Conservation (phyloP, 2,797 vertebrate genomes). For the Natrix natrix region DNA sequence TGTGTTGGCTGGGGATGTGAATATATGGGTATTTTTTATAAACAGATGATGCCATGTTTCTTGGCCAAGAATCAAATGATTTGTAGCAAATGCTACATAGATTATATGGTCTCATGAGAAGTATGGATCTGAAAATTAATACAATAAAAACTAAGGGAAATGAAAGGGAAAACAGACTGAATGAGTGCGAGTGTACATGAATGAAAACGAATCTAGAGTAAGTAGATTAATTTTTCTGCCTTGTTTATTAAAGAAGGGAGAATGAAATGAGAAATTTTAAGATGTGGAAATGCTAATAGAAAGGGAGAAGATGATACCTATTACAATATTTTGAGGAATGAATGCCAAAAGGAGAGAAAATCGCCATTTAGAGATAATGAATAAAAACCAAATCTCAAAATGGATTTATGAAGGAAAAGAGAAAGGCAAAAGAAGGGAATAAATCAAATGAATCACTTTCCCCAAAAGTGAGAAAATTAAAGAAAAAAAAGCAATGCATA, state of each 20-base stretch:
- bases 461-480: background rate
- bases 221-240: background rate
- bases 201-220: background rate
- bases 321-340: background rate
- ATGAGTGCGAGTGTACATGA: background rate
- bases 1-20: background rate
- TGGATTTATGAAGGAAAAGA: background rate
- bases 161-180: background rate
- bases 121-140: background rate
- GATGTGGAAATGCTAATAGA: background rate
- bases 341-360: background rate
- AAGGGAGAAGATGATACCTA: background rate
- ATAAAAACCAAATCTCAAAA: background rate
- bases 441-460: background rate
- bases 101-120: background rate
- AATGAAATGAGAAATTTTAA: background rate
- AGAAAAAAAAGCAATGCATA: background rate
- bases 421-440: background rate
- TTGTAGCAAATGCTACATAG: background rate
- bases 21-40: background rate
- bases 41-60: background rate
- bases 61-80: background rate
- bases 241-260: background rate
- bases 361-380: background rate
- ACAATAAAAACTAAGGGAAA: background rate